Base-by-base conservation (phyloP, 2,113 vertebrate genomes). In the Colinus virginianus region DNA sequence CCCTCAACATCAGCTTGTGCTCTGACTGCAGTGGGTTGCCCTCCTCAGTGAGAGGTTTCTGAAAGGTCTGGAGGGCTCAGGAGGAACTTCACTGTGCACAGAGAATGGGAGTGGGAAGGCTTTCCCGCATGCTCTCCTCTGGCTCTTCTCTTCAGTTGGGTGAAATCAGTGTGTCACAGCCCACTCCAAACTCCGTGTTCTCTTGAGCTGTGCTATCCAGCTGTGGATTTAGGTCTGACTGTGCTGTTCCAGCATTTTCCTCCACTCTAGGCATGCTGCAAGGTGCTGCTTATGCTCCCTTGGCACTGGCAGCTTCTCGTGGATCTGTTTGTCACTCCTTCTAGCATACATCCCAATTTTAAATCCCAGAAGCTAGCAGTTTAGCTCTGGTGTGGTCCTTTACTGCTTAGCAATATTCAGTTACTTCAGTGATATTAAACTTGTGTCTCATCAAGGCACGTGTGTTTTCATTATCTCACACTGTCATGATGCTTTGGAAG, bases 281-380 rank as follows among this genome's bases (percentile, higher is more conserved):
- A 2, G 68, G 36, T 22, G 22, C 55, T 66, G n/a, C 9, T 21
- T 30, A 2, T 43, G 11, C 18, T 62, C 62, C 28, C 53, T 51
- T 1, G 1, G 42, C 48, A 43, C 0, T 2, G 22, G 26, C 53
- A 64, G 13, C 45, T 34, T 59, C 56, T 38, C 3, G 0, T 11
- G n/a, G 59, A 53, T 45, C 38, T 51, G 23, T 43, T 32, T 55
- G 45, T 64, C 36, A 13, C 46, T 76, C 34, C 11, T 78, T 55
- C 14, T 48, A 55, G 12, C 28, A 6, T 10, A 48, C 56, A 14
- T 45, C 17, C 51, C 58, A 23, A 46, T 42, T 51, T 22, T 49
- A 71, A 78, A 75, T 45, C 30, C 19, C 49, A 17, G n/a, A 36
- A 51, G 45, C 22, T 30, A 26, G 58, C 66, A 3, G 0, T 45